Conservation (phyloP, 92 coral and sea anemone species). For the Desmophyllum pertusum region DNA sequence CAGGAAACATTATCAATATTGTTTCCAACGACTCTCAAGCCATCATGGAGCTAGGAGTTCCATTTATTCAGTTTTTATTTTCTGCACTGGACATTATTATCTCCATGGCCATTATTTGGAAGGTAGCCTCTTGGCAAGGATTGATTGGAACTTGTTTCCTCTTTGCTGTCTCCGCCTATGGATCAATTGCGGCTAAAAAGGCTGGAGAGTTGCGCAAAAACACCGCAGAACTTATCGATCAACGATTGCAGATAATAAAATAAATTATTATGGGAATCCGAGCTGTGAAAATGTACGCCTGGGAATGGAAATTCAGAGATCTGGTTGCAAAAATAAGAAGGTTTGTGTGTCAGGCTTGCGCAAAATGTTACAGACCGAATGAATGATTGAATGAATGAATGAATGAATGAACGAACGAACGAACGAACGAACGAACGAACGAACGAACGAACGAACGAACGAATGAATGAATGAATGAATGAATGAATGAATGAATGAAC, state of each 20-base stretch:
- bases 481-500: no score
- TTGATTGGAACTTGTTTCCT: slow-evolving; percentile 3
- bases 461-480: no score
- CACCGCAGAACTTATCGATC: slow-evolving; percentile 1
- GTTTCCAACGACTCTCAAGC: slow-evolving; percentile 30
- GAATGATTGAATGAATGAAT: no score
- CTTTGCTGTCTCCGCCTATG: slow-evolving; percentile 4
- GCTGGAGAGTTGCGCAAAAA: slow-evolving; percentile 6
- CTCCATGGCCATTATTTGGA: slow-evolving; percentile 4
- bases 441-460: no score
- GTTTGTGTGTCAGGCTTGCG: no score
- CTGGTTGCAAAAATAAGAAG: slow-evolving; percentile 17
- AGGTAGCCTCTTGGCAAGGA: slow-evolving; percentile 23
- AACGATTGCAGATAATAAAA: slow-evolving; percentile 20
- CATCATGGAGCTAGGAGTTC: not conserved
- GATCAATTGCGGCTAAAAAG: not conserved
- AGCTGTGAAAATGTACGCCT: slow-evolving; percentile 28
- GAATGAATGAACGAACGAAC: no score
- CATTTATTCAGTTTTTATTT: not conserved
- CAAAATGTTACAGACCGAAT: no score
- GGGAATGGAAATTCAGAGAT: slow-evolving; percentile 38
- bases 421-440: no score
- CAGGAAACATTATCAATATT: slow-evolving; percentile 9
- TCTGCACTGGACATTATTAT: slow-evolving; percentile 4
- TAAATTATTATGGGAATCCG: slow-evolving; percentile 24